Evolutionary conservation across 2,888 invertebrate species (phyloP).

Genomic region (Acleris sparsana): DNA sequence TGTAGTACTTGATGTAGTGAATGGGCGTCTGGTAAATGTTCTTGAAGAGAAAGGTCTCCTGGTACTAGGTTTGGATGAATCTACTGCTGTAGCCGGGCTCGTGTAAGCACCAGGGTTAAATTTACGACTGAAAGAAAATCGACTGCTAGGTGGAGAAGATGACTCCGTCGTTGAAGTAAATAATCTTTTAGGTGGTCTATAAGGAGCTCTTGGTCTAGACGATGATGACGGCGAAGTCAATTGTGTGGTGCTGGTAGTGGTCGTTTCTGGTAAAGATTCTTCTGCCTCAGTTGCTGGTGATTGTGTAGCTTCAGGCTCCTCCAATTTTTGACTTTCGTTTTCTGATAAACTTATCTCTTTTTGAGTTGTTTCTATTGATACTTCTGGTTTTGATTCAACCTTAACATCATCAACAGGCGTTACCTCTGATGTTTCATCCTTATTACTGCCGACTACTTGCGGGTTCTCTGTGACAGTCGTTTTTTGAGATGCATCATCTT

Average conservation of each 20-base stretch:
- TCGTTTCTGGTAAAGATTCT: constrained; percentile 52
- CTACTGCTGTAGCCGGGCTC: constrained; percentile 67
- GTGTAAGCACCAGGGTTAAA: constrained; percentile 77
- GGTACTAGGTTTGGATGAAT: constrained; percentile 58
- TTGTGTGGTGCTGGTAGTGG: constrained; percentile 59
- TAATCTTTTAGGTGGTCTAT: constrained; percentile 68
- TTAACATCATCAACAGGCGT: constrained; percentile 16
- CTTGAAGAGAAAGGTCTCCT: constrained; percentile 67
- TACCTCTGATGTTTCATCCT: constrained; percentile 20
- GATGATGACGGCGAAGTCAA: constrained; percentile 54
- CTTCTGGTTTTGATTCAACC: constrained; percentile 47
- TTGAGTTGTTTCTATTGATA: constrained; percentile 53
- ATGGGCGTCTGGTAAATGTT: constrained; percentile 69
- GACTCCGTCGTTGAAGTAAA: constrained; percentile 74
- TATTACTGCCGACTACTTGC: constrained; percentile 4
- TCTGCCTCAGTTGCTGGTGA: constrained; percentile 44
- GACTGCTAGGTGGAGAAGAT: constrained; percentile 63
- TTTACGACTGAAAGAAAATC: constrained; percentile 73
- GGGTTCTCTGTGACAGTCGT: constrained; percentile 28
- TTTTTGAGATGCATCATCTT: constrained; percentile 21
- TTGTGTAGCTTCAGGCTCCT: constrained; percentile 39
- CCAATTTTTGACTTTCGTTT: constrained; percentile 37
- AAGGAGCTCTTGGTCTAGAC: constrained; percentile 65
- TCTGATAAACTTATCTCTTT: constrained; percentile 57
- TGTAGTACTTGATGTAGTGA: constrained; percentile 71